Evolutionary conservation across 1,140 invertebrate genomes (phyloP), one percentile per base, ranked within the genome.

Genomic region (Megathymus violae): DNA sequence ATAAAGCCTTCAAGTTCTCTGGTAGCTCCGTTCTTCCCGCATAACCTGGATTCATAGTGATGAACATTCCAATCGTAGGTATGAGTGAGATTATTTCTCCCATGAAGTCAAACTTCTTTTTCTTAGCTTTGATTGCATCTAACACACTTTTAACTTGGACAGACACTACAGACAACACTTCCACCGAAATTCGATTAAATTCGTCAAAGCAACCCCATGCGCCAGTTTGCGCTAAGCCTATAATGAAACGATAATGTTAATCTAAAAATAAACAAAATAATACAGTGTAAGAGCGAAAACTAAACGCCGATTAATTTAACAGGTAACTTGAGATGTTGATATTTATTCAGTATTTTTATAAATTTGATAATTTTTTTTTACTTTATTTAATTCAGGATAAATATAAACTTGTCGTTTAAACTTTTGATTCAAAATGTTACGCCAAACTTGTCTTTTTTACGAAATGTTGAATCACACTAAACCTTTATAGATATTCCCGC

Each of bases 41-140:
- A 87, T 99, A 99, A 17, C 98, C 97, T 4, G 98, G 98, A 93
- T 98, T 98, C 97, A 98, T 98, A 0, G 97, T 98, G 52, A 98
- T 98, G 76, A 98, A 98, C 80, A 98, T 95, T 3, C 97, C 97
- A 16, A 98, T 94, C 0, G 96, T 96, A 0, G 93, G 89, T n/a
- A 95, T 93, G 0, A 98, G 88, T 13, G 88, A 90, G 25, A 98
- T 96, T 22, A 94, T 92, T 74, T 97, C 96, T 2, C 97, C 97
- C 83, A 97, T 93, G 85, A 98, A 97, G 52, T 95, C 94, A 78
- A 98, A 98, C 25, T 88, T 94, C 36, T 93, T 92, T 75, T 96
- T 97, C 69, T 96, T 95, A 51, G 94, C 92, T 75, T 96, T 96
- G 52, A 98, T 96, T 3, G 96, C 97, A 85, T 98, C 97, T 68